Conservation (phyloP, 2,888 invertebrate species). For the Ellobium chinense region DNA sequence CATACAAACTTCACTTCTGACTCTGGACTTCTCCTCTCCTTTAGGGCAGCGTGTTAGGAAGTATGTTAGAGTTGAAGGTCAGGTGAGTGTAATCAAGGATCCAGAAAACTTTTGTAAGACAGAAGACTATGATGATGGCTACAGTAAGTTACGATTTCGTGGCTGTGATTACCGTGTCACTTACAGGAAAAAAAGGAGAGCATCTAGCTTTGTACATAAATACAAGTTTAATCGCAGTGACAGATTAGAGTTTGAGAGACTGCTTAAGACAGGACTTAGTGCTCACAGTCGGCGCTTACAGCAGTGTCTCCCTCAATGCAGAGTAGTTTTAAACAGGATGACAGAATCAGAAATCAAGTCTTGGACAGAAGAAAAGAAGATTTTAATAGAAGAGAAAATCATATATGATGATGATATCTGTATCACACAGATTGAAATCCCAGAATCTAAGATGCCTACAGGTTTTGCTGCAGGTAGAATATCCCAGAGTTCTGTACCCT, state of each 20-base stretch:
- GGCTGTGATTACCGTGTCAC: constrained; percentile 59
- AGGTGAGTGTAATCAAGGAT: constrained; percentile 55
- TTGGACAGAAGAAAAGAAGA: constrained; percentile 58
- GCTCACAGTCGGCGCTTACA: constrained; percentile 49
- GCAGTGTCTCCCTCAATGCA: constrained; percentile 51
- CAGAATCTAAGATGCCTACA: constrained; percentile 36
- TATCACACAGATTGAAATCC: constrained; percentile 52
- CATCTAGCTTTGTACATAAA: constrained; percentile 56
- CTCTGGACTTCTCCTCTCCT: constrained; percentile 58
- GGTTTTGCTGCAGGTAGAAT: constrained; percentile 2
- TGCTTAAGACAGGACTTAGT: constrained; percentile 55
- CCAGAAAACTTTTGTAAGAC: constrained; percentile 57
- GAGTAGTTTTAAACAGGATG: constrained; percentile 53
- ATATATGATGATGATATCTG: constrained; percentile 53
- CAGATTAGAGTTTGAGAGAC: constrained; percentile 52
- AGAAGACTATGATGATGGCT: constrained; percentile 51
- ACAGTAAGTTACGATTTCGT: constrained; percentile 57
- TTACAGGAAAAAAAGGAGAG: constrained; percentile 57
- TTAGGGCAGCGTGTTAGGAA: constrained; percentile 65
- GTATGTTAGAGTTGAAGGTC: constrained; percentile 57
- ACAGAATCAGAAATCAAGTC: constrained; percentile 54
- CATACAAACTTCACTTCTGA: constrained; percentile 51
- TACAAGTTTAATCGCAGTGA: constrained; percentile 63
- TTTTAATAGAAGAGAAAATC: constrained; percentile 48
- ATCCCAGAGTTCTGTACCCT: background rate